Evolutionary conservation across 2,888 invertebrate genomes (phyloP).

Genomic region (Elmis aenea): DNA sequence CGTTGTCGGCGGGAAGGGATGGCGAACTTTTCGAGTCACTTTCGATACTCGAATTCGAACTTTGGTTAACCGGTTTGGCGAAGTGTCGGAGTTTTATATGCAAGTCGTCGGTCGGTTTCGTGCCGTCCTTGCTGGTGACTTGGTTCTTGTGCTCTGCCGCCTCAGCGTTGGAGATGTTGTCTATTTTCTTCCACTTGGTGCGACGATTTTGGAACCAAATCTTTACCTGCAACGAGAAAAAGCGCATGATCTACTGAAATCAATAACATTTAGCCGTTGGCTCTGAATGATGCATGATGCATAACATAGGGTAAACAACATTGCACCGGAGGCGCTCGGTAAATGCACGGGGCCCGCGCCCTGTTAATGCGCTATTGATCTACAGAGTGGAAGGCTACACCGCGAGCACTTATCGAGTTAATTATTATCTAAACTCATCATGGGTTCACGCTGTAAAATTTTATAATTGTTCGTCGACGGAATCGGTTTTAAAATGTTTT

Average conservation of each 20-base stretch:
- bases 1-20: slow-evolving; percentile 28
- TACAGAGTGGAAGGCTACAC: too few species aligned
- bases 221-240: slow-evolving; percentile 66
- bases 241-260: slow-evolving; percentile 29
- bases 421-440: slow-evolving; percentile 12
- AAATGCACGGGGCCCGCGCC: slow-evolving; percentile 9
- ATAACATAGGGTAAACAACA: slow-evolving; percentile 23
- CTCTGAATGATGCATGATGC: slow-evolving; percentile 25
- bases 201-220: slow-evolving; percentile 88
- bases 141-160: slow-evolving; percentile 75
- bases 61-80: slow-evolving; percentile 37
- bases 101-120: slow-evolving; percentile 25
- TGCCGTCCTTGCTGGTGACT: slow-evolving; percentile 31
- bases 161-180: slow-evolving; percentile 84
- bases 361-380: slow-evolving; percentile 19
- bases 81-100: slow-evolving; percentile 28
- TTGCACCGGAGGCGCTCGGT: slow-evolving; percentile 11
- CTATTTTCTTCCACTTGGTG: slow-evolving; percentile 86
- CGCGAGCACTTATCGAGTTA: slow-evolving; percentile 8
- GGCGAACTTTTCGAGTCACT: slow-evolving; percentile 43
- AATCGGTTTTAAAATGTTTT: neutral
- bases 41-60: slow-evolving; percentile 43
- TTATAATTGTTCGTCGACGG: neutral
- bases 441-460: slow-evolving; percentile 1
- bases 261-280: slow-evolving; percentile 25